Evolutionary conservation across 1,140 invertebrate genomes (phyloP), one percentile per base, ranked within the genome.

Genomic region (Lasaia peninsularis): DNA sequence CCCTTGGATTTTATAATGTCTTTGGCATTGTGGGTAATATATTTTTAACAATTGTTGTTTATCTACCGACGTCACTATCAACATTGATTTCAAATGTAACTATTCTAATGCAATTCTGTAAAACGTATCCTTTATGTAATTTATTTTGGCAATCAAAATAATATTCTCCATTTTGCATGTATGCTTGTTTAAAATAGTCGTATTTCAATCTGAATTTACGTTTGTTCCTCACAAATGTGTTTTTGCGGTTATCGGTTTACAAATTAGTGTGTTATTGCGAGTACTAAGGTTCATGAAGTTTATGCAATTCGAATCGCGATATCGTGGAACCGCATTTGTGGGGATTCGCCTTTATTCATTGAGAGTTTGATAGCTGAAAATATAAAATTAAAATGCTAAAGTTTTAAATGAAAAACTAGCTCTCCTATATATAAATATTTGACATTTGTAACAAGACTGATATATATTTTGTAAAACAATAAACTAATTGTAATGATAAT

Each of bases 401-500:
- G 18, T 18, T 11, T 16, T 10, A 1, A 10, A 10, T 44, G 16
- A 20, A 44, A 44, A 16, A 40, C 14, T 18, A 18, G 37, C 37
- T 44, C 37, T 5, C 18, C 16, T 44, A 14, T 14, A 44, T 9
- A 44, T 44, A 44, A 8, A 44, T 10, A 14, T 16, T 44, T 44
- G 37, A 44, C 37, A 44, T 44, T 44, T 44, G 16, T 44, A 44
- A 14, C 18, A 44, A 44, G 37, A 44, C 37, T 44, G 37, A 44
- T 44, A 20, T 18, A 44, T 44, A 44, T 44, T 18, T 44, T 16
- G 11, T 44, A 44, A 44, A 44, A 44, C 24, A 28, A 18, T 18
- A 44, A 44, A 7, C 18, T 44, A 44, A 20, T 44, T 44, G 16
- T 20, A 44, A 18, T 44, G 16, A 44, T 44, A 44, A 75, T 80